phyloP scores from a whole-genome alignment of 2,888 invertebrate species.

The Odontothrips loti region DNA sequence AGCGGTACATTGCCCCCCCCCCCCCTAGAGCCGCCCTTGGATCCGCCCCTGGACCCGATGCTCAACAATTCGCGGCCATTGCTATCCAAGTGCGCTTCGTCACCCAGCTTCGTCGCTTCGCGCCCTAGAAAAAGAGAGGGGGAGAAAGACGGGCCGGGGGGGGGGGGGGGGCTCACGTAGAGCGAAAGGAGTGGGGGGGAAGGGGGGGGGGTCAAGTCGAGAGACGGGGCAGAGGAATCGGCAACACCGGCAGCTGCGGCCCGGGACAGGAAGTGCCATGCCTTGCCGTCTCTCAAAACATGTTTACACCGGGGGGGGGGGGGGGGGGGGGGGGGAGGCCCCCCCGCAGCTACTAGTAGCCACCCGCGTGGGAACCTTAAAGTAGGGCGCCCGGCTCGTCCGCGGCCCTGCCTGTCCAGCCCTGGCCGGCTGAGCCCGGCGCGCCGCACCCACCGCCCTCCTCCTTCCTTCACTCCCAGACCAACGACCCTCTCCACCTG shows the following conservation, averaged over 20 bases:
- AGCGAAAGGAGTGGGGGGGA: background rate
- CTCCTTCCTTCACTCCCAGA: background rate
- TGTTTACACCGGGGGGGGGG: slow-evolving; percentile 5
- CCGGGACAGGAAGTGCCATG: slow-evolving; percentile 16
- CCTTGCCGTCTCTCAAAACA: slow-evolving; percentile 7
- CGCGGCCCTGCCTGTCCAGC: background rate
- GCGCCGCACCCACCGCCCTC: background rate
- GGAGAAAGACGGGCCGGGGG: too few species aligned
- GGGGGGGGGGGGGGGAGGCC: background rate
- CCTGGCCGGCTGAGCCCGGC: too few species aligned
- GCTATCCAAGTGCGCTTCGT: too few species aligned
- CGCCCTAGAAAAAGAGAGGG: too few species aligned
- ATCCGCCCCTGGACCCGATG: too few species aligned
- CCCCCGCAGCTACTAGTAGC: background rate
- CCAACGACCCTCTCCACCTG: background rate
- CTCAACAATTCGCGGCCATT: too few species aligned
- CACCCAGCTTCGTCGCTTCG: too few species aligned
- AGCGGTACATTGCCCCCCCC: too few species aligned
- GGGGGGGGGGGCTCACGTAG: too few species aligned
- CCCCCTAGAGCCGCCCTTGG: too few species aligned
- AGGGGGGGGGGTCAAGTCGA: background rate
- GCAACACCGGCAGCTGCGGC: slow-evolving; percentile 14
- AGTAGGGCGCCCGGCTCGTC: background rate
- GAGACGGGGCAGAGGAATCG: background rate
- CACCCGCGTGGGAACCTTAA: slow-evolving; percentile 17